Percentiles rank a stretch among this genome's conserved stretches.
Conservation (phyloP, 1,140 invertebrate genomes). For the Saccostrea cuccullata region DNA sequence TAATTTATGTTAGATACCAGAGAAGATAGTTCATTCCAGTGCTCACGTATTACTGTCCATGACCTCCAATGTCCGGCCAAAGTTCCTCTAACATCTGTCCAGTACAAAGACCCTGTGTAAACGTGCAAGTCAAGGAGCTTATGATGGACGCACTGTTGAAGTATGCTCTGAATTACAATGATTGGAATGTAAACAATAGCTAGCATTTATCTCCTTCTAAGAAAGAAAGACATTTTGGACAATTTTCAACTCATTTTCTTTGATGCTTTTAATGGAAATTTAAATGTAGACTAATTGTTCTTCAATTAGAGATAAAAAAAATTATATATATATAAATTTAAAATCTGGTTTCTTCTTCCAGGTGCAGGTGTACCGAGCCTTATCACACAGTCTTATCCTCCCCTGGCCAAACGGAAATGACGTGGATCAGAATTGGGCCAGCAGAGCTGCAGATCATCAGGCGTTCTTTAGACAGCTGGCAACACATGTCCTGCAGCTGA, state of each 20-base stretch:
- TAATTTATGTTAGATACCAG: slow-evolving; percentile 71
- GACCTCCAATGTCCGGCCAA: slow-evolving; percentile 81
- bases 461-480: slow-evolving; percentile 76
- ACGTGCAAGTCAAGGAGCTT: slow-evolving; percentile 77
- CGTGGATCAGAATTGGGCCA: slow-evolving; percentile 80
- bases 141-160: slow-evolving; percentile 77
- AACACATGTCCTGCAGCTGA: slow-evolving; percentile 74
- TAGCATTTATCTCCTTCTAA: not conserved
- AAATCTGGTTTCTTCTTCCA: slow-evolving; percentile 62
- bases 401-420: slow-evolving; percentile 80
- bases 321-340: too few species aligned
- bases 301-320: too few species aligned
- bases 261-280: too few species aligned
- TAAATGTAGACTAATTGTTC: too few species aligned
- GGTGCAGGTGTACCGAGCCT: slow-evolving; percentile 80
- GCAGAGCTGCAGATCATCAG: slow-evolving; percentile 73
- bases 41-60: slow-evolving; percentile 83
- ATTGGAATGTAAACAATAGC: not conserved
- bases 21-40: slow-evolving; percentile 82
- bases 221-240: too few species aligned
- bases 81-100: slow-evolving; percentile 80
- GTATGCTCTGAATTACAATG: slow-evolving; percentile 64
- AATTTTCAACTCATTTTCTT: too few species aligned
- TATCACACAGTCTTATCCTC: slow-evolving; percentile 81
- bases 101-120: slow-evolving; percentile 80